phyloP scores from a whole-genome alignment of 2,888 invertebrate species.

The Erebia ligea region DNA sequence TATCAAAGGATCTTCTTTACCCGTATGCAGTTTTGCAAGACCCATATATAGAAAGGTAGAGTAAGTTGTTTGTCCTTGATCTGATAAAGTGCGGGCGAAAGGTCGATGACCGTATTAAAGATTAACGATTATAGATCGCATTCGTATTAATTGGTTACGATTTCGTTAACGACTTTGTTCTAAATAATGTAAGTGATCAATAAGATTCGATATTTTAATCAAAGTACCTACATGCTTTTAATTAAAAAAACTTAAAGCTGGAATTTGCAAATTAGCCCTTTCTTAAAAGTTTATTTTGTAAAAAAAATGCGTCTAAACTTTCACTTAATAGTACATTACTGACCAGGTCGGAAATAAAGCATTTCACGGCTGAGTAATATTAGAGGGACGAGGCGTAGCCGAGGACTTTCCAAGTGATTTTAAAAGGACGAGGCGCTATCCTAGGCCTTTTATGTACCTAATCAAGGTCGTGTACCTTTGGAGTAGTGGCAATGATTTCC shows the following conservation, averaged over 20 bases:
- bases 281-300: not conserved
- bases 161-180: conserved; percentile 9
- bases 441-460: too few species aligned
- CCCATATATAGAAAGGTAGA: conserved; percentile 34
- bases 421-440: too few species aligned
- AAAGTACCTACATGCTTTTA: not conserved
- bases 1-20: conserved; percentile 10
- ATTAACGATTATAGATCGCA: conserved; percentile 23
- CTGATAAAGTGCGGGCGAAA: conserved; percentile 31
- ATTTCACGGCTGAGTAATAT: too few species aligned
- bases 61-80: conserved; percentile 39
- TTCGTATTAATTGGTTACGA: conserved; percentile 22
- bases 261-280: not conserved
- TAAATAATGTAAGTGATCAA: not conserved
- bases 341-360: too few species aligned
- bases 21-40: conserved; percentile 25
- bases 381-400: too few species aligned
- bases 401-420: too few species aligned
- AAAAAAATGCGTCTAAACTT: too few species aligned
- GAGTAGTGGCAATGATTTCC: too few species aligned
- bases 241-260: not conserved
- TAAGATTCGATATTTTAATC: not conserved
- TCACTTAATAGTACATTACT: too few species aligned
- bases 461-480: too few species aligned
- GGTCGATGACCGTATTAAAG: conserved; percentile 32